These are phyloP conservation scores for Cynocephalus volans DNA, from an alignment of 2,113 vertebrate species.

Conservation along the genomic window DNA sequence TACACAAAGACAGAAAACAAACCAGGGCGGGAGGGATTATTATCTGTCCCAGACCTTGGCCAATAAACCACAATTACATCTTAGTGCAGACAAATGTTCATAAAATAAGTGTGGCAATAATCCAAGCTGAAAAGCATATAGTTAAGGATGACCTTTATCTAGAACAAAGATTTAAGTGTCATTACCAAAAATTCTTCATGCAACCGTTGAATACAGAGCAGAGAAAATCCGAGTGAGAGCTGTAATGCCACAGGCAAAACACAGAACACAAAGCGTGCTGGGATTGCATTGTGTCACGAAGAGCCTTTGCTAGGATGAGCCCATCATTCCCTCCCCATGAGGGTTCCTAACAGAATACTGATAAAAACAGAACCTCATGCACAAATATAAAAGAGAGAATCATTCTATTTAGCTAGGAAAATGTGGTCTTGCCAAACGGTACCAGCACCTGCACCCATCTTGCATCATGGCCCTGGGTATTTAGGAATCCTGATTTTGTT, in stretches of 20 bases:
- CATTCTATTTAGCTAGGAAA: neutral
- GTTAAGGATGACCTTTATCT: conserved; percentile 52
- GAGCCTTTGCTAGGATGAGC: neutral
- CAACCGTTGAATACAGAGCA: conserved; percentile 33
- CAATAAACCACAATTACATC: conserved; percentile 58
- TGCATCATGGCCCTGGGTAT: neutral
- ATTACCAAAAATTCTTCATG: conserved; percentile 63
- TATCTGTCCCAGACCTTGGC: conserved; percentile 45
- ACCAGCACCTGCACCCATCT: too few relatives aligned
- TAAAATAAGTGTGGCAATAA: conserved; percentile 46
- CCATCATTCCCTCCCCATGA: neutral
- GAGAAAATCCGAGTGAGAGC: conserved; percentile 28
- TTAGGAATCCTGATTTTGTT: neutral
- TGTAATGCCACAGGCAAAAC: conserved; percentile 51
- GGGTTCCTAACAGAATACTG: neutral
- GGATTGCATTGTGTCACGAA: rapidly evolving
- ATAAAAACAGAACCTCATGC: neutral
- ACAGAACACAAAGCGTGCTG: neutral
- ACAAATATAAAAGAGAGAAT: neutral
- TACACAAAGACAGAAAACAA: neutral
- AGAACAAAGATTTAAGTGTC: conserved; percentile 66
- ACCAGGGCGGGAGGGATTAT: neutral
- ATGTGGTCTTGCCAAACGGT: neutral
- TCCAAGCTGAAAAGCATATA: conserved; percentile 60
- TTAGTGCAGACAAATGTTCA: conserved; percentile 29